phyloP scores from a whole-genome alignment of 2,797 vertebrate genomes.

The Chiloscyllium punctatum region DNA sequence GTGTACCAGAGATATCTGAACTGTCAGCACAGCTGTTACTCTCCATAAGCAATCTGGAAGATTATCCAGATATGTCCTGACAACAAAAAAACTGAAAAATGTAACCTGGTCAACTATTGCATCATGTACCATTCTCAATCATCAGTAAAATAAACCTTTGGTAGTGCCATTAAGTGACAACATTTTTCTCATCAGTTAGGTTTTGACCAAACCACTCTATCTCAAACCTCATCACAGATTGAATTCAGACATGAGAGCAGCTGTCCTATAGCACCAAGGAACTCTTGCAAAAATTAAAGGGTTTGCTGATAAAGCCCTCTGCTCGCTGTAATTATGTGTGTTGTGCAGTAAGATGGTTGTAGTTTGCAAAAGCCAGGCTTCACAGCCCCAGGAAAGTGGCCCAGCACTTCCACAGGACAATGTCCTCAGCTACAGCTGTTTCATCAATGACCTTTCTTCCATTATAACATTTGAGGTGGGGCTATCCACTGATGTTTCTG shows the following conservation, averaged over 20 bases:
- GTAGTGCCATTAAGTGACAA: neutral
- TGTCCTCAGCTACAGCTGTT: neutral
- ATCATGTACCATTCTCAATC: neutral
- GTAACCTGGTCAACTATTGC: neutral
- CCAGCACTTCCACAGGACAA: neutral
- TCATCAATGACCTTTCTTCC: neutral
- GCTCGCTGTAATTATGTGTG: neutral
- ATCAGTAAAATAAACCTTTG: neutral
- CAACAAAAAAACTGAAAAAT: neutral
- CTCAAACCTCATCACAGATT: neutral
- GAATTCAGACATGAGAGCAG: neutral
- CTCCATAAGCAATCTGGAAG: neutral
- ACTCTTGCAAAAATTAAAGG: neutral
- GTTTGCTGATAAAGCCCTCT: neutral
- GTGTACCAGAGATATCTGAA: neutral
- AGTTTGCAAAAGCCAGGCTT: neutral
- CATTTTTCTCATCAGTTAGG: neutral
- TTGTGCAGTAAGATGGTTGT: neutral
- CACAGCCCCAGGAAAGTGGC: neutral
- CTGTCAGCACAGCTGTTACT: neutral
- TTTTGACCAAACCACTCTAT: neutral
- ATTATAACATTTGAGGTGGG: neutral
- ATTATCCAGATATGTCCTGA: neutral
- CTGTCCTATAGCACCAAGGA: neutral
- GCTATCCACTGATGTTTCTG: neutral